phyloP scores from a whole-genome alignment of 2,113 vertebrate genomes.

The Amphiprion ocellaris region DNA sequence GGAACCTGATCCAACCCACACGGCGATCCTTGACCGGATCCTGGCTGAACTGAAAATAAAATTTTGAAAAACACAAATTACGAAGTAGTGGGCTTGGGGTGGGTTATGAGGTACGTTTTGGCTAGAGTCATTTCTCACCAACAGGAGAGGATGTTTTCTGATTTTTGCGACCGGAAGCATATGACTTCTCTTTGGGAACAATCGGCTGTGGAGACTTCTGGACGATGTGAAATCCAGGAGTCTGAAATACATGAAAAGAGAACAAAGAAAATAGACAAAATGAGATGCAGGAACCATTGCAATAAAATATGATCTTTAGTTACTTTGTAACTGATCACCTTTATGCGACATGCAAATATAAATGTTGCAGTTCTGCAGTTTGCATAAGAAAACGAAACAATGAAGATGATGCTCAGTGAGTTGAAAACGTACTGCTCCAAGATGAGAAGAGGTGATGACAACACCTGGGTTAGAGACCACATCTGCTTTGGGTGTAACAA shows the following conservation, averaged over 20 bases:
- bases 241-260: conserved; percentile 72
- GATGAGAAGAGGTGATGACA: conserved; percentile 88
- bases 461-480: conserved; percentile 86
- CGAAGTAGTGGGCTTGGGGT: not conserved
- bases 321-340: too few species aligned
- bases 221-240: conserved; percentile 85
- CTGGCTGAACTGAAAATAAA: conserved; percentile 77
- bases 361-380: too few species aligned
- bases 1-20: conserved; percentile 90
- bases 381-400: not conserved
- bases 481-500: conserved; percentile 91
- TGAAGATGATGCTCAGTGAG: not conserved
- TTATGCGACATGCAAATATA: too few species aligned
- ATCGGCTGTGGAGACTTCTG: conserved; percentile 78
- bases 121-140: conserved; percentile 79
- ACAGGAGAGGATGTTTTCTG: conserved; percentile 82
- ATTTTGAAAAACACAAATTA: not conserved
- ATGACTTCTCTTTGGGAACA: conserved; percentile 89
- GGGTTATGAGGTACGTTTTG: not conserved
- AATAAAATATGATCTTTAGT: not conserved
- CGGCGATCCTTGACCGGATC: conserved; percentile 90
- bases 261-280: conserved; percentile 1
- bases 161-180: conserved; percentile 78
- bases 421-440: conserved; percentile 85
- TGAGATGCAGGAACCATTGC: not conserved